Evolutionary conservation across 1,140 invertebrate genomes (phyloP), one percentile per base, ranked within the genome.

Genomic region (Teleopsis dalmanni): DNA sequence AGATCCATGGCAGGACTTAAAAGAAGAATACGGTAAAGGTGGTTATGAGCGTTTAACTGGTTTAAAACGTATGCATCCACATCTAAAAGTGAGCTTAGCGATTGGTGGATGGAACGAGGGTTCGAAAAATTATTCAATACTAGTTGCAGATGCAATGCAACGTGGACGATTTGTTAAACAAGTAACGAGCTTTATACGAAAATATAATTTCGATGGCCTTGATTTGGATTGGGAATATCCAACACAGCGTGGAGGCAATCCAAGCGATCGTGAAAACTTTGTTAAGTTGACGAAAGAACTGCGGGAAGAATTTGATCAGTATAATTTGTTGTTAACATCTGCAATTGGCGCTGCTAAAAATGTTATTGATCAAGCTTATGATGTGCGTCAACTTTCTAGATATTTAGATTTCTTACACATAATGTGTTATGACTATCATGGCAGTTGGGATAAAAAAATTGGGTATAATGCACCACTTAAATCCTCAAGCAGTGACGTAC

Each of bases 51-150:
- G 80, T 35, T 65, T 88, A 41, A 85, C 83, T 0, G 64, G 62
- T 0, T 59, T 92, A 1, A 86, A 83, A 52, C 60, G 76, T 26
- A 74, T 73, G 9, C 81, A 89, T 72, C 85, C 86, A 0, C 76
- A 82, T 53, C 62, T 94, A 4, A 91, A 88, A 68, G 65, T 69
- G 13, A 78, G 82, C 2, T 57, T 93, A 3, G 88, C 87, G 8
- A 84, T 94, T 31, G 91, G 91, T 0, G 90, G 90, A 2, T 92
- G 88, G 88, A 91, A 89, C 59, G 87, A 92, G 71, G 88, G 87
- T 0, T 88, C 86, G 0, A 58, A 61, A 16, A 88, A 88, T 57
- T 93, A 88, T 64, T 91, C 88, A 1, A 73, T 69, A 1, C 77
- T 94, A 75, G 85, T 83, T 1, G 72, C 75, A 6, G 76, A 76